Evolutionary conservation across 1,140 invertebrate genomes (phyloP).

Genomic region (Brachionus rotundiformis): DNA sequence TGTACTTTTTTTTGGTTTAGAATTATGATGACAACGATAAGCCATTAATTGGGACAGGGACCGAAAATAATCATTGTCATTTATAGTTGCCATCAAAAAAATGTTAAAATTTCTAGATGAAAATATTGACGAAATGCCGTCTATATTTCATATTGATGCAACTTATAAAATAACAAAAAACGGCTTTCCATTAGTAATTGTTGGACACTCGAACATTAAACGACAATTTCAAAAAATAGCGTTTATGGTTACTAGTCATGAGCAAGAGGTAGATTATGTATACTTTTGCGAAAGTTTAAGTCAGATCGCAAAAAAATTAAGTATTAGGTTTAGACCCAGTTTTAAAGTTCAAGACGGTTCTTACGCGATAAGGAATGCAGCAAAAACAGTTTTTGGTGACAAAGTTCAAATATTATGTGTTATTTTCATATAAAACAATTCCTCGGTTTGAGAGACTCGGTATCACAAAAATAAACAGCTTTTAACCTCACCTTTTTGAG

Average conservation of each 20-base stretch:
- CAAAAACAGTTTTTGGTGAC: neutral
- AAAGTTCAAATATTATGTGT: slow-evolving; percentile 21
- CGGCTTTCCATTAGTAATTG: too few species aligned
- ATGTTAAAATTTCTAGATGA: neutral
- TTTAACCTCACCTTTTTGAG: neutral
- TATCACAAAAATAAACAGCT: neutral
- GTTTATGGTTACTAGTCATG: neutral
- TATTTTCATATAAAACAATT: neutral
- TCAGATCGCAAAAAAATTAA: neutral
- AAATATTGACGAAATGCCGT: neutral
- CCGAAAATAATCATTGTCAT: neutral
- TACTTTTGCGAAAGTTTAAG: neutral
- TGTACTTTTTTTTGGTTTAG: neutral
- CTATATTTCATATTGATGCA: neutral
- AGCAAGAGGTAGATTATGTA: neutral
- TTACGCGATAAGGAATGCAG: neutral
- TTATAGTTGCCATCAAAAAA: neutral
- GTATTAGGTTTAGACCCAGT: neutral
- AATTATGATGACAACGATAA: neutral
- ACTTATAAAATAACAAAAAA: too few species aligned
- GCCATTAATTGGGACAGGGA: neutral
- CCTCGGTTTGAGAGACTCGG: too few species aligned
- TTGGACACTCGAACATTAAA: neutral
- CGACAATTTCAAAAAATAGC: too few species aligned
- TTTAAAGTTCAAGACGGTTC: slow-evolving; percentile 8